phyloP scores from a whole-genome alignment of 2,797 vertebrate genomes.

The Tiaroga cobitis region DNA sequence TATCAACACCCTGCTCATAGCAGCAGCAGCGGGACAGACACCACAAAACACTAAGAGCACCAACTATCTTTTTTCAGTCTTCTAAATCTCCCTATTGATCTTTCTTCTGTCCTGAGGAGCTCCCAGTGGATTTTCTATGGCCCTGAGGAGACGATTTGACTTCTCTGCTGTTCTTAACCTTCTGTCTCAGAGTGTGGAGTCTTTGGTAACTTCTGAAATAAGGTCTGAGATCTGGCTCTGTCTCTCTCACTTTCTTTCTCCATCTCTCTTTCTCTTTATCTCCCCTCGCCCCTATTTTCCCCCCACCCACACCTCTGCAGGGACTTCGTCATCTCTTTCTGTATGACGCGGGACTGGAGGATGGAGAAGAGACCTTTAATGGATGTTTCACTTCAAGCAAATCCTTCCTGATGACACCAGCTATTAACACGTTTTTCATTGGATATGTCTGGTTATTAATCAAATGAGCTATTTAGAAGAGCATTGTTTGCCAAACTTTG shows the following conservation, averaged over 20 bases:
- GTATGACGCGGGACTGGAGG: slow-evolving; percentile 51
- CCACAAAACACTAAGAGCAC: neutral
- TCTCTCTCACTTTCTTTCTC: slow-evolving; percentile 67
- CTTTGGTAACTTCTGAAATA: slow-evolving; percentile 49
- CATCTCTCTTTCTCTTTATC: slow-evolving; percentile 70
- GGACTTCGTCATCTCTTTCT: slow-evolving; percentile 66
- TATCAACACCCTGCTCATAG: slow-evolving; percentile 72
- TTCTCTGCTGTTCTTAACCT: slow-evolving; percentile 30
- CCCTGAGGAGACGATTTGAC: slow-evolving; percentile 31
- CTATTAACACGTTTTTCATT: neutral
- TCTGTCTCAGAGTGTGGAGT: slow-evolving; percentile 27
- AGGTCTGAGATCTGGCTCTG: slow-evolving; percentile 59
- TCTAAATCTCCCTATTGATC: slow-evolving; percentile 43
- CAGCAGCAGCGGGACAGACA: slow-evolving; percentile 66
- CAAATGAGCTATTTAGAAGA: slow-evolving; percentile 18
- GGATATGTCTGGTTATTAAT: neutral
- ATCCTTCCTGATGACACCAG: slow-evolving; percentile 7
- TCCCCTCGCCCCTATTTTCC: slow-evolving; percentile 49
- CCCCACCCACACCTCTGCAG: slow-evolving; percentile 57
- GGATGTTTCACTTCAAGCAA: slow-evolving; percentile 18
- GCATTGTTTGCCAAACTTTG: neutral
- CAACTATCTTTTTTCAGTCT: slow-evolving; percentile 8
- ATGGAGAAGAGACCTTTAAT: slow-evolving; percentile 31
- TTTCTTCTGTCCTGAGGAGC: slow-evolving; percentile 32
- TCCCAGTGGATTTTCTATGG: slow-evolving; percentile 12